Evolutionary conservation across 2,797 vertebrate genomes (phyloP).

Genomic region (Helostoma temminkii): DNA sequence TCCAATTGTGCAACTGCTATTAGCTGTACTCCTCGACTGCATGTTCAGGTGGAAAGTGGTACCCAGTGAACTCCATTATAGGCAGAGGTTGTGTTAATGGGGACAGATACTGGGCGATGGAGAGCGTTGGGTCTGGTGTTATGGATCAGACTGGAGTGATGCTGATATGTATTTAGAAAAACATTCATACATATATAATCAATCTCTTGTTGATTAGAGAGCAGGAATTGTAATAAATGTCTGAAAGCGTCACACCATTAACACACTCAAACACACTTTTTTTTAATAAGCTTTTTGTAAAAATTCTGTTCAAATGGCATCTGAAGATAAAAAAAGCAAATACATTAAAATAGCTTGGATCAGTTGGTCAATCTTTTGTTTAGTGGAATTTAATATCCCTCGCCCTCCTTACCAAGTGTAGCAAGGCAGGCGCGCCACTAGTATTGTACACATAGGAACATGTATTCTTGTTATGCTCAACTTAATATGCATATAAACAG

Average conservation of each 20-base stretch:
- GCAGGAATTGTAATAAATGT: conserved; percentile 18
- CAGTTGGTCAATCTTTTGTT: conserved; percentile 5
- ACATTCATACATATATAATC: conserved; percentile 43
- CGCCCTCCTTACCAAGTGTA: background rate
- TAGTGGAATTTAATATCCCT: background rate
- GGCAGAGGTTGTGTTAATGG: conserved; percentile 67
- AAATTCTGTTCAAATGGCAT: conserved; percentile 18
- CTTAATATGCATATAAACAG: conserved; percentile 37
- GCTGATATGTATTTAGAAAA: conserved; percentile 57
- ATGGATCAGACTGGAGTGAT: conserved; percentile 53
- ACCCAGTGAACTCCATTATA: conserved; percentile 76
- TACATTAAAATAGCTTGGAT: background rate
- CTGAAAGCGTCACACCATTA: conserved; percentile 35
- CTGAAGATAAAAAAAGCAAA: too few species aligned
- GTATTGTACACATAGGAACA: conserved; percentile 7
- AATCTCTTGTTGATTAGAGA: conserved; percentile 22
- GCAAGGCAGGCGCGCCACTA: background rate
- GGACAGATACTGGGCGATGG: conserved; percentile 8
- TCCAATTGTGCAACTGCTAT: conserved; percentile 66
- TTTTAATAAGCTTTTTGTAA: conserved; percentile 35
- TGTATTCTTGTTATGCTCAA: background rate
- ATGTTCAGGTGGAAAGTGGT: conserved; percentile 69
- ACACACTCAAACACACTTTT: conserved; percentile 20
- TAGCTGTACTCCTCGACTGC: conserved; percentile 63
- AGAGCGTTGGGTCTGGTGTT: background rate